A percentile compares a stretch with the other conserved stretches of the same genome.
These are phyloP conservation scores for Manacus vitellinus DNA, from an alignment of 2,113 vertebrate genomes.

Conservation along the genomic window DNA sequence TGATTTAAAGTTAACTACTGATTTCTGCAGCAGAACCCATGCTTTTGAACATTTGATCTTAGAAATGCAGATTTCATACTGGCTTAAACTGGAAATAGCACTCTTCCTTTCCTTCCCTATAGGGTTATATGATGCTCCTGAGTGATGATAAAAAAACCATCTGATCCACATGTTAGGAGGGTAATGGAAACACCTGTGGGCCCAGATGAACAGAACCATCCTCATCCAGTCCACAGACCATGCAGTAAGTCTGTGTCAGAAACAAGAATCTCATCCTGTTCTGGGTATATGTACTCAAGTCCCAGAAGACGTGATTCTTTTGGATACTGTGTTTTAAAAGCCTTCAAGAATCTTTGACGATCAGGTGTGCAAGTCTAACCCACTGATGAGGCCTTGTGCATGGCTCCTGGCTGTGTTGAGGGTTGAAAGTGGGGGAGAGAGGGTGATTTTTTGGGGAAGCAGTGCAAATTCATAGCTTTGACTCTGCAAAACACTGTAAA, in stretches of 20 bases:
- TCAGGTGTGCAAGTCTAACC: background rate
- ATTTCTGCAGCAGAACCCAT: background rate
- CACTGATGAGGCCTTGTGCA: background rate
- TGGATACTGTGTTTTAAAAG: background rate
- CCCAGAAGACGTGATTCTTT: background rate
- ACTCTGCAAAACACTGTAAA: background rate
- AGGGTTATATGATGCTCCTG: background rate
- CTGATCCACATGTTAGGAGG: background rate
- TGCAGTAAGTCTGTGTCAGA: background rate
- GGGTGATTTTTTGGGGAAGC: background rate
- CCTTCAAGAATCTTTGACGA: background rate
- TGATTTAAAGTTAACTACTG: background rate
- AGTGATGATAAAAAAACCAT: background rate
- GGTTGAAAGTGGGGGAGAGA: background rate
- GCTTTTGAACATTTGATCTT: background rate
- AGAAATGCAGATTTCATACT: background rate
- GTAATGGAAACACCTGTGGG: background rate
- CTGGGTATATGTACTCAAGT: background rate
- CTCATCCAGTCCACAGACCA: background rate
- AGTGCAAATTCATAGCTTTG: background rate
- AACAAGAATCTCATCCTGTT: background rate
- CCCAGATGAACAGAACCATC: background rate
- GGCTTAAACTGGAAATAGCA: background rate
- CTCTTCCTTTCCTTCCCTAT: background rate
- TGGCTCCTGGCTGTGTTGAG: background rate